These are phyloP conservation scores for Frieseomelitta varia DNA, from an alignment of 1,140 invertebrate species.

Conservation along the genomic window DNA sequence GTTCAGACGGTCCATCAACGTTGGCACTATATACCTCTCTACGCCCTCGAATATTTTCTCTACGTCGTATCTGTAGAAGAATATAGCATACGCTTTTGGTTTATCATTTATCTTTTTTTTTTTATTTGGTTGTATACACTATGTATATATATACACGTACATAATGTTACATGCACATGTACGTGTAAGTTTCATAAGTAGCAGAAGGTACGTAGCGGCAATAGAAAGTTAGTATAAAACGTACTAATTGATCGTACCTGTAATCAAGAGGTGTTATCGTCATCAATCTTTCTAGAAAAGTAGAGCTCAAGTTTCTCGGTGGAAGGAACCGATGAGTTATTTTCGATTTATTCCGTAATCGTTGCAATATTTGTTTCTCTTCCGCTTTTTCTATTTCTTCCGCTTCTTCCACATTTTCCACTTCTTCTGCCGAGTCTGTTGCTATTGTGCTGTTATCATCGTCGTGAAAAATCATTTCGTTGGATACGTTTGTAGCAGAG, in stretches of 20 bases:
- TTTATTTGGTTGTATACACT: too few species aligned
- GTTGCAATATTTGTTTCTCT: neutral
- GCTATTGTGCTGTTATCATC: neutral
- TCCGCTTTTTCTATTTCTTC: neutral
- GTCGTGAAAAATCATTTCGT: neutral
- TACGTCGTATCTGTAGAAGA: constrained; percentile 73
- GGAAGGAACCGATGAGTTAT: constrained; percentile 55
- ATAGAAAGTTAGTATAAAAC: too few species aligned
- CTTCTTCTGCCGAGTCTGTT: neutral
- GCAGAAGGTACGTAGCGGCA: too few species aligned
- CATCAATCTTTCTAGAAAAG: constrained; percentile 73
- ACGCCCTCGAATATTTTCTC: constrained; percentile 74
- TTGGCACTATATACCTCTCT: constrained; percentile 67
- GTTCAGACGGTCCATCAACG: constrained; percentile 72
- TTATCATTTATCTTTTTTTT: too few species aligned
- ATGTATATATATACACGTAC: too few species aligned
- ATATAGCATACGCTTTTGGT: too few species aligned
- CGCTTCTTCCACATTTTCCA: neutral
- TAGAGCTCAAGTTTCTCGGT: constrained; percentile 69
- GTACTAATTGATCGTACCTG: constrained; percentile 72
- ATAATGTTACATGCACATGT: too few species aligned
- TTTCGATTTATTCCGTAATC: neutral
- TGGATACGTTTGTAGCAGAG: constrained; percentile 61
- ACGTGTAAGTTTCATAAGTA: too few species aligned
- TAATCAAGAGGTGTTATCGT: constrained; percentile 77